A percentile compares a stretch with the other conserved stretches of the same genome.
These are phyloP conservation scores for Oligia latruncula DNA, from an alignment of 2,888 invertebrate genomes.

Conservation along the genomic window DNA sequence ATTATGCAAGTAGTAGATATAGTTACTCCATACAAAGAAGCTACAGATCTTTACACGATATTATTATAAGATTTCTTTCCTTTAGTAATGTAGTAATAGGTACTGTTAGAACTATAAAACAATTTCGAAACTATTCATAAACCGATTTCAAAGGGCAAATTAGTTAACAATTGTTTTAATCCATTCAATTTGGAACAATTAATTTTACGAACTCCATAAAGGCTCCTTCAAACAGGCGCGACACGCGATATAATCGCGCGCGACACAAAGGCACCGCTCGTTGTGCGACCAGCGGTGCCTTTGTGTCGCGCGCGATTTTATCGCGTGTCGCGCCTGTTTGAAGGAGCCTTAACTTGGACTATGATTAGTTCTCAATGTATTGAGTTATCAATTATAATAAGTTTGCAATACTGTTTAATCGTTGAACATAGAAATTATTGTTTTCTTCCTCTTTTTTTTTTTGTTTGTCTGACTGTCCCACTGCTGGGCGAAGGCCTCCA, in stretches of 20 bases:
- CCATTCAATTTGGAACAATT: conserved; percentile 22
- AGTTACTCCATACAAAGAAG: background rate
- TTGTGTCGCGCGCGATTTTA: too few relatives aligned
- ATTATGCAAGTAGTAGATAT: background rate
- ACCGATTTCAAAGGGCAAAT: conserved; percentile 19
- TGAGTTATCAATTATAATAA: conserved; percentile 21
- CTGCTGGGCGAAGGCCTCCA: too few relatives aligned
- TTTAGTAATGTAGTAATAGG: background rate
- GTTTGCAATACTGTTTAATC: too few relatives aligned
- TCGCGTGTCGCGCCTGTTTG: too few relatives aligned
- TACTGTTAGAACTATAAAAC: background rate
- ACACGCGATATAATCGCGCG: too few relatives aligned
- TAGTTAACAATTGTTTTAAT: conserved; percentile 34
- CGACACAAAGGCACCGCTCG: too few relatives aligned
- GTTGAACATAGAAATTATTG: background rate
- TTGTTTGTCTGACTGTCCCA: too few relatives aligned
- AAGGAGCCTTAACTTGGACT: background rate
- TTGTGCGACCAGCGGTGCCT: too few relatives aligned
- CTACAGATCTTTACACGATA: background rate
- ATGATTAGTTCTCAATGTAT: conserved; percentile 27
- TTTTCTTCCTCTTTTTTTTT: background rate
- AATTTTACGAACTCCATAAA: conserved; percentile 8
- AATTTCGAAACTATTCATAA: conserved; percentile 16
- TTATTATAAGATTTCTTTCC: background rate
- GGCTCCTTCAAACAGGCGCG: too few relatives aligned